phyloP scores from a whole-genome alignment of 2,888 invertebrate species.

The Podotricha telesiphe region DNA sequence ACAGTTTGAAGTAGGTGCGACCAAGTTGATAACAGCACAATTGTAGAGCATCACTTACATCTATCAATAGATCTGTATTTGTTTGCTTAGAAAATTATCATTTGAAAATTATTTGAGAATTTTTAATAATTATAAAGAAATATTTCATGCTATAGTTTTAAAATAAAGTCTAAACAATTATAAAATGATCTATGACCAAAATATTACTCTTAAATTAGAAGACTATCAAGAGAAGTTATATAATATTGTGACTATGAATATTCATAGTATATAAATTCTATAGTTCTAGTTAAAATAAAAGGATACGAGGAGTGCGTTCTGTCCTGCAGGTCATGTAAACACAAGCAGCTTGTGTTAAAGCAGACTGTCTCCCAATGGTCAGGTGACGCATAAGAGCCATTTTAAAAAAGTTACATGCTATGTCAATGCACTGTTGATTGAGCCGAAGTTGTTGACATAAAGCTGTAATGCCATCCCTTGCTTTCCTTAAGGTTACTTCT shows the following conservation, averaged over 20 bases:
- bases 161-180: too few species aligned
- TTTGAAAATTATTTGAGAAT: too few species aligned
- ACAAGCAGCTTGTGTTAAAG: constrained; percentile 97
- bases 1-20: constrained; percentile 94
- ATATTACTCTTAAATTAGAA: too few species aligned
- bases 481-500: constrained; percentile 95
- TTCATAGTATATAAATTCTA: too few species aligned
- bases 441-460: constrained; percentile 94
- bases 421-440: constrained; percentile 96
- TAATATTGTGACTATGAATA: too few species aligned
- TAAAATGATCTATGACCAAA: too few species aligned
- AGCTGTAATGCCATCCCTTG: constrained; percentile 91
- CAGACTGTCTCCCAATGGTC: constrained; percentile 95
- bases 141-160: too few species aligned
- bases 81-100: constrained; percentile 56
- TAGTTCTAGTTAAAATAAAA: constrained; percentile 59
- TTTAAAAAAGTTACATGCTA: constrained; percentile 96
- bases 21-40: constrained; percentile 98
- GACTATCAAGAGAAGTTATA: background rate
- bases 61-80: constrained; percentile 93
- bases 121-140: too few species aligned
- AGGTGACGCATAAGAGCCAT: constrained; percentile 92
- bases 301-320: constrained; percentile 96
- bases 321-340: constrained; percentile 98
- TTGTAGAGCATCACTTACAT: constrained; percentile 98